A percentile compares a stretch with the other conserved stretches of the same genome.
Conservation (phyloP, 2,888 invertebrate species). For the Seladonia tumulorum region DNA sequence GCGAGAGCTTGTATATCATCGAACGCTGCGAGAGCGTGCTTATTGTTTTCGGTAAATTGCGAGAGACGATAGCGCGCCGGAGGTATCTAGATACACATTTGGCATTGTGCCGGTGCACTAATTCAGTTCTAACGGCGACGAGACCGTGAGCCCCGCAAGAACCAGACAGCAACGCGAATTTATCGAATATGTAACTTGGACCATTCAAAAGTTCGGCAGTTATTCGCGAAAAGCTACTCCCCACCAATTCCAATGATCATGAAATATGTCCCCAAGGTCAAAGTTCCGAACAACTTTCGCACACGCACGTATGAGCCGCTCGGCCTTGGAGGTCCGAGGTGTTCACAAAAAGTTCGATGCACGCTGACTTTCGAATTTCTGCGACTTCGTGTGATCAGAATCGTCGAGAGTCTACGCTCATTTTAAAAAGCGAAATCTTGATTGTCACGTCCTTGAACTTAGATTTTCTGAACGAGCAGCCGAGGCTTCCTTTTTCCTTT, state of each 20-base stretch:
- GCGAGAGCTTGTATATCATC: background rate
- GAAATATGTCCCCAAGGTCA: background rate
- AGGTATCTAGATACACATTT: constrained; percentile 20
- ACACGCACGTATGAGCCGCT: background rate
- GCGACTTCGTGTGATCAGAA: no score
- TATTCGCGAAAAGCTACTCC: background rate
- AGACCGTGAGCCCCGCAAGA: constrained; percentile 8
- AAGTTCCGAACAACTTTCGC: background rate
- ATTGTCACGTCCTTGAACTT: no score
- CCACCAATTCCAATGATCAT: background rate
- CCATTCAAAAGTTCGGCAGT: background rate
- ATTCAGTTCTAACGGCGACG: constrained; percentile 13
- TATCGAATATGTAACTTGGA: constrained; percentile 10
- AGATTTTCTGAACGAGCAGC: no score
- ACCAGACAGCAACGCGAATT: constrained; percentile 10
- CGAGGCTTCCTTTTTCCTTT: no score
- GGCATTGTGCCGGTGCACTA: constrained; percentile 27
- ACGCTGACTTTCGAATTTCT: no score
- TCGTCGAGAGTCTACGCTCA: no score
- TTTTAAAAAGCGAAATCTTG: no score
- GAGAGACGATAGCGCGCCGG: constrained; percentile 8
- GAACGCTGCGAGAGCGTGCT: background rate
- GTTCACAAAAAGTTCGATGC: background rate
- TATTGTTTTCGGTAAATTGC: constrained; percentile 37
- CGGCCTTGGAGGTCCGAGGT: background rate